Evolutionary conservation across 2,888 invertebrate genomes (phyloP).

Genomic region (Epistrophe grossulariae): DNA sequence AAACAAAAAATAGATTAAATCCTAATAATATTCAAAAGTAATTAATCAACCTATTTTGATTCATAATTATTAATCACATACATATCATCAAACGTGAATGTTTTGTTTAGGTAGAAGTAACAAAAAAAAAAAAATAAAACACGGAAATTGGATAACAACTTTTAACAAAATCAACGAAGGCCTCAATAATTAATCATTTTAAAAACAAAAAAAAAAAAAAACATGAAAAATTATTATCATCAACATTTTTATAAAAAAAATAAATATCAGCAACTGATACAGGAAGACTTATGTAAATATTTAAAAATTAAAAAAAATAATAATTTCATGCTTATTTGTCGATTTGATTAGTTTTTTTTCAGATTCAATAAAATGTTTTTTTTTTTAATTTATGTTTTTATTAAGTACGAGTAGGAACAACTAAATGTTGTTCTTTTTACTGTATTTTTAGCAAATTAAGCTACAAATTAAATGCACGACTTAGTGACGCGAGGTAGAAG

Average conservation of each 20-base stretch:
- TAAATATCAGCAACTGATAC: conserved; percentile 1
- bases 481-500: too few relatives aligned
- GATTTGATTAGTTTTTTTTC: conserved; percentile 21
- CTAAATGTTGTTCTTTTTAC: too few relatives aligned
- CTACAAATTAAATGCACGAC: too few relatives aligned
- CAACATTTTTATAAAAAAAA: not conserved
- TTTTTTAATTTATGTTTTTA: not conserved
- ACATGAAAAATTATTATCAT: conserved; percentile 1
- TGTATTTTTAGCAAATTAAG: too few relatives aligned
- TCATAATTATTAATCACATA: too few relatives aligned
- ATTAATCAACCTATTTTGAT: conserved; percentile 12
- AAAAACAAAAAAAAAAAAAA: not conserved
- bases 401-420: too few relatives aligned
- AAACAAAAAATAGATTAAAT: not conserved
- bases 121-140: not conserved
- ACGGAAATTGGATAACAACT: conserved; percentile 26
- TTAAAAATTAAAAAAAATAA: not conserved
- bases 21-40: conserved; percentile 19
- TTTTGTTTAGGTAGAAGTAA: not conserved
- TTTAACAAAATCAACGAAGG: conserved; percentile 9
- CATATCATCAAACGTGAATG: not conserved
- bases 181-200: conserved; percentile 21
- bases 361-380: not conserved
- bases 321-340: conserved; percentile 28
- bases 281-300: not conserved